Conservation (phyloP, 2,888 invertebrate species). For the Eupithecia insigniata region DNA sequence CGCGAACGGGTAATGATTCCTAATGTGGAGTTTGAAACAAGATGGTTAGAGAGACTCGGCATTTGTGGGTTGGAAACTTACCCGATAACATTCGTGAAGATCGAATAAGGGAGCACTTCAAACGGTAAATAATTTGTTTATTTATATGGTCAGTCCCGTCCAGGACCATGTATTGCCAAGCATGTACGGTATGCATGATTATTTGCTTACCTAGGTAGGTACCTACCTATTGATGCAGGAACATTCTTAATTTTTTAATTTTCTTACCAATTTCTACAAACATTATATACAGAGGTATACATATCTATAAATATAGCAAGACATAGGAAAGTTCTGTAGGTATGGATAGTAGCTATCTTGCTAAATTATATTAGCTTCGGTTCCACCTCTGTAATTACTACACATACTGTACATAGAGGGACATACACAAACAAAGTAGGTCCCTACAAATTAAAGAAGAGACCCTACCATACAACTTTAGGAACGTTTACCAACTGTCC, state of each 20-base stretch:
- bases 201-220: not conserved
- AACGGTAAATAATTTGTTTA: conserved; percentile 88
- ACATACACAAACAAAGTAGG: not conserved
- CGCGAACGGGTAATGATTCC: conserved; percentile 88
- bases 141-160: not conserved
- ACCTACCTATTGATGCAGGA: not conserved
- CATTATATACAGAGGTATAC: not conserved
- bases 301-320: not conserved
- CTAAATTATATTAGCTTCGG: not conserved
- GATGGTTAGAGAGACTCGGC: conserved; percentile 99
- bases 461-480: not conserved
- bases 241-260: not conserved
- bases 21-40: conserved; percentile 97
- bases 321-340: not conserved
- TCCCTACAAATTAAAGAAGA: not conserved
- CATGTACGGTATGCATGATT: not conserved
- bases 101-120: conserved; percentile 98
- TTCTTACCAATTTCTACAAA: not conserved
- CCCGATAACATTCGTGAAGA: conserved; percentile 99
- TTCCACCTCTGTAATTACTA: not conserved
- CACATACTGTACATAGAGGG: not conserved
- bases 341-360: not conserved
- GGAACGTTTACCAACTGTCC: not conserved
- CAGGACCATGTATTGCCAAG: not conserved
- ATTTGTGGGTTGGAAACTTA: conserved; percentile 99